These are phyloP conservation scores for Phymastichus coffea DNA, from an alignment of 1,140 invertebrate genomes.

Conservation along the genomic window DNA sequence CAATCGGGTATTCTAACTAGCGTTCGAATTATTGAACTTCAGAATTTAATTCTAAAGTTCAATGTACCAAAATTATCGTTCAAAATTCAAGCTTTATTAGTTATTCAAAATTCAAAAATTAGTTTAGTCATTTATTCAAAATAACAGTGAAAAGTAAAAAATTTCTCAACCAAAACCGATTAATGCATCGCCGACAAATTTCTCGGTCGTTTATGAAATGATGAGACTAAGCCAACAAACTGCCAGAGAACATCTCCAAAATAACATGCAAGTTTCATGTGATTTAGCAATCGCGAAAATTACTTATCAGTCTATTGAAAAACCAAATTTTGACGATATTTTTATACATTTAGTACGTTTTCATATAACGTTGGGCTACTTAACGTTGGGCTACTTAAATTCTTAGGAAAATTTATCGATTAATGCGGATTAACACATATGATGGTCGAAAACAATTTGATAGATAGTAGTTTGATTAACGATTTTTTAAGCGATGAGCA, in stretches of 20 bases:
- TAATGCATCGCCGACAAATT: slow-evolving; percentile 45
- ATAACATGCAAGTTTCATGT: slow-evolving; percentile 43
- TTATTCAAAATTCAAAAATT: too few relatives aligned
- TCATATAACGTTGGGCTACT: slow-evolving; percentile 55
- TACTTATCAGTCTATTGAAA: slow-evolving; percentile 41
- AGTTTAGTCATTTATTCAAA: slow-evolving; percentile 27
- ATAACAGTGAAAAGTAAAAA: slow-evolving; percentile 33
- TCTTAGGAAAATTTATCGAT: slow-evolving; percentile 53
- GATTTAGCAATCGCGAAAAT: slow-evolving; percentile 52
- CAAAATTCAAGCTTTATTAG: too few relatives aligned
- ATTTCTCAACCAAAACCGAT: slow-evolving; percentile 46
- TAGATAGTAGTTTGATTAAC: slow-evolving; percentile 52
- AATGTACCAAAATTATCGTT: too few relatives aligned
- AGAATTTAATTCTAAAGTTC: too few relatives aligned
- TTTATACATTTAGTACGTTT: slow-evolving; percentile 56
- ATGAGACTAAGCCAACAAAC: slow-evolving; percentile 40
- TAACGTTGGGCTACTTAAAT: too few relatives aligned
- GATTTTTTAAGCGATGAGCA: slow-evolving; percentile 52
- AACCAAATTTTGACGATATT: slow-evolving; percentile 44
- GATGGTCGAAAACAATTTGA: slow-evolving; percentile 46
- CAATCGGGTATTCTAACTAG: too few relatives aligned
- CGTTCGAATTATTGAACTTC: too few relatives aligned
- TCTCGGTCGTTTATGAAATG: slow-evolving; percentile 43
- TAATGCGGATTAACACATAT: slow-evolving; percentile 50
- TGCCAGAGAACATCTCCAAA: slow-evolving; percentile 37